Evolutionary conservation across 2,888 invertebrate genomes (phyloP).

Genomic region (Ichneumoninae sp.): DNA sequence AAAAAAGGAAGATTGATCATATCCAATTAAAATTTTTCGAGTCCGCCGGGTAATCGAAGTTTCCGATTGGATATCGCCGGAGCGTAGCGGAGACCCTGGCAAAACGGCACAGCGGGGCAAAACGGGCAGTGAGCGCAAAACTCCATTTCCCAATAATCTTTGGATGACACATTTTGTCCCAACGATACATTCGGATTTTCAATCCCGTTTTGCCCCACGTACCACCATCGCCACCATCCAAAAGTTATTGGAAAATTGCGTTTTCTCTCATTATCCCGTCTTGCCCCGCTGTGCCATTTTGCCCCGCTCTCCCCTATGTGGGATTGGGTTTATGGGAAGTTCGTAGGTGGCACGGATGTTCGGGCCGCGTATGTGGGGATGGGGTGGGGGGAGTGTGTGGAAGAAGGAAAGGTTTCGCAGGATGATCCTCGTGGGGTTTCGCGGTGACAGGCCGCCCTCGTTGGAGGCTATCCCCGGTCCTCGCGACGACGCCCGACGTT

Average conservation of each 20-base stretch:
- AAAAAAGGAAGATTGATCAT: neutral
- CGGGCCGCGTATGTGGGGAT: neutral
- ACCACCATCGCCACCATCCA: no score
- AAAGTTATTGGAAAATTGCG: no score
- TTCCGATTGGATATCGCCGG: neutral
- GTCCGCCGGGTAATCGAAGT: neutral
- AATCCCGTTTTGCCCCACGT: no score
- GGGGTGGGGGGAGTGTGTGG: neutral
- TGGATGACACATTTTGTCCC: no score
- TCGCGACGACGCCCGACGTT: slow-evolving; percentile 66
- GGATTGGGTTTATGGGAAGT: neutral
- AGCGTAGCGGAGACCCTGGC: neutral
- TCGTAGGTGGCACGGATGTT: neutral
- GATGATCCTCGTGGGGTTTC: slow-evolving; percentile 67
- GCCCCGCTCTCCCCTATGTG: neutral
- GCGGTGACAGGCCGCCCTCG: slow-evolving; percentile 64
- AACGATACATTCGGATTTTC: no score
- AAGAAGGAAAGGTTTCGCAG: slow-evolving; percentile 40
- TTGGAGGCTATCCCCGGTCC: slow-evolving; percentile 4
- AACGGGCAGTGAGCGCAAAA: no score
- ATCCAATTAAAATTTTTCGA: neutral
- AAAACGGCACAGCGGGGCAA: no score
- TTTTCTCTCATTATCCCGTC: no score
- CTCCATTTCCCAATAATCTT: no score
- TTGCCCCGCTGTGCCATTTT: no score